Conservation (phyloP, 2,797 vertebrate genomes). For the Enteromius fasciolatus region DNA sequence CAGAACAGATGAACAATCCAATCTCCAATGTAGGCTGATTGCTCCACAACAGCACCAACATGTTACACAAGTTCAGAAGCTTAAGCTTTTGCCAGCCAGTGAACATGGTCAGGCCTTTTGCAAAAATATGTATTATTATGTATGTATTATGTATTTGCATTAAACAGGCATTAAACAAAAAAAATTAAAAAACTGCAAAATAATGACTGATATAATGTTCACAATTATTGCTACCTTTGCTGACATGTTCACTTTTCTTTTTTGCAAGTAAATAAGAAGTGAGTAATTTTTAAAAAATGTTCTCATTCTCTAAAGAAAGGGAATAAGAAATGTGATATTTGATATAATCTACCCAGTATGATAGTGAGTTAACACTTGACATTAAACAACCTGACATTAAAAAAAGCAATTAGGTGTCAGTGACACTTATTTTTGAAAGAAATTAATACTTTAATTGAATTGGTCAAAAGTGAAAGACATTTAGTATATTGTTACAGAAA, state of each 20-base stretch:
- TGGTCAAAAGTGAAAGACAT: neutral
- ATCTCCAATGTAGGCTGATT: neutral
- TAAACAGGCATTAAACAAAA: neutral
- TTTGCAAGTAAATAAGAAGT: neutral
- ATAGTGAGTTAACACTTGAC: neutral
- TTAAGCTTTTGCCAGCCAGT: conserved; percentile 1
- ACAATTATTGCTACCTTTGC: neutral
- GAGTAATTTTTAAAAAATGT: neutral
- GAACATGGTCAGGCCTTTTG: neutral
- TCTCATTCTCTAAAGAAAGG: neutral
- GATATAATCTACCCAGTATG: neutral
- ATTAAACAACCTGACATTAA: neutral
- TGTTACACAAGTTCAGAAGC: neutral
- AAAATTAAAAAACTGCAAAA: neutral
- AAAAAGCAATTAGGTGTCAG: neutral
- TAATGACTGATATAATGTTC: neutral
- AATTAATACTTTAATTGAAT: neutral
- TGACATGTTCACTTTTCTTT: neutral
- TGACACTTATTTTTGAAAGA: neutral
- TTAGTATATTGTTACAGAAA: neutral
- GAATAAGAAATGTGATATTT: neutral
- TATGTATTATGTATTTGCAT: too few relatives aligned
- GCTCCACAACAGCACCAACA: neutral
- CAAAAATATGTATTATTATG: too few relatives aligned
- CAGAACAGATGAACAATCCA: conserved; percentile 16